These are phyloP conservation scores for Chrysolina haemoptera DNA, from an alignment of 2,888 invertebrate genomes.

Conservation along the genomic window DNA sequence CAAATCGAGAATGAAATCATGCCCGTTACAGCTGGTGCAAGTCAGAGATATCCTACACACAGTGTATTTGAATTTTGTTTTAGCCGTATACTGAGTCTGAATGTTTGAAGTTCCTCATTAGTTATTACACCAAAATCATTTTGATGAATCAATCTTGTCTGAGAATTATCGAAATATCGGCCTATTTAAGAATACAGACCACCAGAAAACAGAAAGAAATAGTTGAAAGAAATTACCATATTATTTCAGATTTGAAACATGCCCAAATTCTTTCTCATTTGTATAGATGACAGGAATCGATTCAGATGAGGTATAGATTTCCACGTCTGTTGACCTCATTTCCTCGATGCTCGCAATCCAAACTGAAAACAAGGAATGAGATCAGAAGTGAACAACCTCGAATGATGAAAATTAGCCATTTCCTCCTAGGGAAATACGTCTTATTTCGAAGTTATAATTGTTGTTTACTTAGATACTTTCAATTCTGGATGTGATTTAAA, in stretches of 20 bases:
- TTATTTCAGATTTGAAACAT: background rate
- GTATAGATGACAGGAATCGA: slow-evolving; percentile 6
- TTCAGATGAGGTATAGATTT: slow-evolving; percentile 40
- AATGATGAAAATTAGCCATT: slow-evolving; percentile 33
- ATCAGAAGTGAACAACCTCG: slow-evolving; percentile 55
- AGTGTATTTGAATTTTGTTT: slow-evolving; percentile 39
- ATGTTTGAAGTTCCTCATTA: slow-evolving; percentile 57
- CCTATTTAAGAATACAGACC: slow-evolving; percentile 41
- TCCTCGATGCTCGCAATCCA: slow-evolving; percentile 41
- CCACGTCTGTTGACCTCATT: slow-evolving; percentile 42
- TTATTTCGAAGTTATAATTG: background rate
- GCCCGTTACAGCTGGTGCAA: slow-evolving; percentile 20
- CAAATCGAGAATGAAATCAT: background rate
- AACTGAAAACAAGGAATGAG: slow-evolving; percentile 53
- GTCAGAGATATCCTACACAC: slow-evolving; percentile 31
- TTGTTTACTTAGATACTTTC: slow-evolving; percentile 3
- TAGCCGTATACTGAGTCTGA: slow-evolving; percentile 55
- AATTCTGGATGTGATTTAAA: slow-evolving; percentile 21
- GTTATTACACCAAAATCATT: slow-evolving; percentile 45
- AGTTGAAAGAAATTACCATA: slow-evolving; percentile 56
- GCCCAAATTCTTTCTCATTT: background rate
- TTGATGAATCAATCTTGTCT: slow-evolving; percentile 19
- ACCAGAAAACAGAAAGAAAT: slow-evolving; percentile 38
- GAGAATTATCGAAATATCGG: slow-evolving; percentile 47
- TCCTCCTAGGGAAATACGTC: slow-evolving; percentile 18